A percentile compares a stretch with the other conserved stretches of the same genome.
phyloP scores from a whole-genome alignment of 1,140 invertebrate species.

The Drosophila ananassae region DNA sequence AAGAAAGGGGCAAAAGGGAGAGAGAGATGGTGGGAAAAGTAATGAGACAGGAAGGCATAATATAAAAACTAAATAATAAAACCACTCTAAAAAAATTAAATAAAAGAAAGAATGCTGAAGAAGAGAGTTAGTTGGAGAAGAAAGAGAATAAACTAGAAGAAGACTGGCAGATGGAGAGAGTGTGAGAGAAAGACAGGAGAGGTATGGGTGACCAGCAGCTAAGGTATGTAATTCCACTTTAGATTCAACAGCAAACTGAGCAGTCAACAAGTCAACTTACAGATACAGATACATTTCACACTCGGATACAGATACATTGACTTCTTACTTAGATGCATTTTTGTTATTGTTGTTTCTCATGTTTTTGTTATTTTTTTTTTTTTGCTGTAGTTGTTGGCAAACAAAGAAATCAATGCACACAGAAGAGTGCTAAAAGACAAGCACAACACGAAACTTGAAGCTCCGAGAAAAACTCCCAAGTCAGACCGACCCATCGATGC shows the following conservation, averaged over 20 bases:
- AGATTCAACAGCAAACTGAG: slow-evolving; percentile 49
- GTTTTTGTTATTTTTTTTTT: slow-evolving; percentile 6
- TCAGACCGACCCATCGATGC: slow-evolving; percentile 6
- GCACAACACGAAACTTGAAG: slow-evolving; percentile 33
- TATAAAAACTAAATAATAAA: slow-evolving; percentile 1
- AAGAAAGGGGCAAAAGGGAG: not conserved
- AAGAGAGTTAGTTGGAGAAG: not conserved
- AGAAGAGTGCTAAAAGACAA: slow-evolving; percentile 62
- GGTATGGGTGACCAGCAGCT: slow-evolving; percentile 8
- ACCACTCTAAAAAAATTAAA: not conserved
- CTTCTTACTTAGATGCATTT: slow-evolving; percentile 33
- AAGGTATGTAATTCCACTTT: slow-evolving; percentile 47
- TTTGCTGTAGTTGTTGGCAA: slow-evolving; percentile 49
- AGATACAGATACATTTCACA: slow-evolving; percentile 28
- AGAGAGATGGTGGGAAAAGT: not conserved
- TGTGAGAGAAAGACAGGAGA: not conserved
- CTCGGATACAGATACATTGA: slow-evolving; percentile 18
- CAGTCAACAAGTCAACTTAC: slow-evolving; percentile 68
- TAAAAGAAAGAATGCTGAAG: not conserved
- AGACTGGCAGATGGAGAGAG: not conserved
- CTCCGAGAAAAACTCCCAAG: slow-evolving; percentile 29
- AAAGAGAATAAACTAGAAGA: no score
- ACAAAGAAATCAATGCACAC: slow-evolving; percentile 70
- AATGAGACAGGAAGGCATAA: not conserved
- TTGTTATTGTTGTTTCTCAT: slow-evolving; percentile 21